Base-by-base conservation (phyloP, 1,140 invertebrate genomes). In the Hyphantria cunea region DNA sequence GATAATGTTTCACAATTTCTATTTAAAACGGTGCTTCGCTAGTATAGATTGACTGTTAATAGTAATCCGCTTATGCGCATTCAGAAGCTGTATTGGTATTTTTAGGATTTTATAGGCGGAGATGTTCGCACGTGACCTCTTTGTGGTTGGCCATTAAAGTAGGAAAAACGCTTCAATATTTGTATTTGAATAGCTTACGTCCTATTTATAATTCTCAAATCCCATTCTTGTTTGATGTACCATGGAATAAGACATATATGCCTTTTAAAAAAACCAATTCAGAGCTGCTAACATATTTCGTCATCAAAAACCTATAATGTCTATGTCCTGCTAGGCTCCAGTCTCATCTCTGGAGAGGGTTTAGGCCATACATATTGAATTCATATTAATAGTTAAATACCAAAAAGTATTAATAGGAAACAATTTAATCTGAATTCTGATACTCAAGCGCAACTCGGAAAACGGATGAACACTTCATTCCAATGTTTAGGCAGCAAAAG, bases 401-500 rank as follows among this genome's bases (percentile, higher is more conserved):
- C 2, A 25, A 25, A 25, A 1, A 25, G 17, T 5, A 3, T 25
- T 5, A 3, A 25, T 25, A 3, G 17, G 1, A 3, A 25, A 25
- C 2, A 25, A 25, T 5, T 25, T 25, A 25, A 25, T 5, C 17
- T 5, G 1, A 25, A 25, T 25, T 25, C 17, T 25, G 17, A 3
- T 25, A 25, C 17, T 25, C 1, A 25, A 25, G 5, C 17, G 5
- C 17, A 3, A 25, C 17, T 25, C 5, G 17, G 5, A 49, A 65
- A 69, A 41, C 32, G 63, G 59, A 51, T 41, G 44, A 37, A 25
- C 48, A 63, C 51, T 61, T 69, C 68, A 79, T 80, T 68, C 63
- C 34, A 68, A 81, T 81, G 82, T 84, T 86, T 80, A 76, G 74
- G 56, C 66, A 81, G 85, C 84, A 85, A 86, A 84, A 86, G 82